These are phyloP conservation scores for Drosophila glabriapex DNA, from an alignment of 2,888 invertebrate species.

Conservation along the genomic window DNA sequence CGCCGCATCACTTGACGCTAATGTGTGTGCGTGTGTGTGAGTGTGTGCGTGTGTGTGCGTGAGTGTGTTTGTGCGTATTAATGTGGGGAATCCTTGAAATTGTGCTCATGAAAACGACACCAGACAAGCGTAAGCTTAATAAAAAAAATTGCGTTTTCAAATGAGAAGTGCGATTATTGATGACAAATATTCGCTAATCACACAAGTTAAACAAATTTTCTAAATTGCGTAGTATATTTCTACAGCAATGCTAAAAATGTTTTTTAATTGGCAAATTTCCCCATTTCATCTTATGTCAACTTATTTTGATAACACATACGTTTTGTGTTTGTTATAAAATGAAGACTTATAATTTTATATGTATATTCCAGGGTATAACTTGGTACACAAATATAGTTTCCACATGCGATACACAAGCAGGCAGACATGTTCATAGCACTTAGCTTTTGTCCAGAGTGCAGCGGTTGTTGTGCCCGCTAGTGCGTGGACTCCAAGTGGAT, in stretches of 20 bases:
- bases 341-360: too few species aligned
- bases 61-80: not conserved
- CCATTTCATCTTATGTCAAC: not conserved
- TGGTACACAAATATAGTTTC: not conserved
- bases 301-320: not conserved
- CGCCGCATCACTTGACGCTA: slow-evolving; percentile 23
- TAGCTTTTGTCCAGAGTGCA: slow-evolving; percentile 6
- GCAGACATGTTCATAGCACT: not conserved
- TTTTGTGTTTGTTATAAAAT: not conserved
- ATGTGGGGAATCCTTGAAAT: slow-evolving; percentile 31
- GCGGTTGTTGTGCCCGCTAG: slow-evolving; percentile 34
- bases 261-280: not conserved
- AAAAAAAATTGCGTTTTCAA: not conserved
- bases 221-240: not conserved
- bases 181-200: not conserved
- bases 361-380: slow-evolving; percentile 11
- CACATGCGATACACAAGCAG: not conserved
- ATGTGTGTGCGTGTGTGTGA: not conserved
- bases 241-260: not conserved
- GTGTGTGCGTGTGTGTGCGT: not conserved
- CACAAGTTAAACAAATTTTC: not conserved
- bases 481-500: slow-evolving; percentile 19
- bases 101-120: slow-evolving; percentile 2
- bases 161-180: not conserved
- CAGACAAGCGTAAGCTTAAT: not conserved